Evolutionary conservation across 2,113 vertebrate species (phyloP).

Genomic region (Edolisoma coerulescens): DNA sequence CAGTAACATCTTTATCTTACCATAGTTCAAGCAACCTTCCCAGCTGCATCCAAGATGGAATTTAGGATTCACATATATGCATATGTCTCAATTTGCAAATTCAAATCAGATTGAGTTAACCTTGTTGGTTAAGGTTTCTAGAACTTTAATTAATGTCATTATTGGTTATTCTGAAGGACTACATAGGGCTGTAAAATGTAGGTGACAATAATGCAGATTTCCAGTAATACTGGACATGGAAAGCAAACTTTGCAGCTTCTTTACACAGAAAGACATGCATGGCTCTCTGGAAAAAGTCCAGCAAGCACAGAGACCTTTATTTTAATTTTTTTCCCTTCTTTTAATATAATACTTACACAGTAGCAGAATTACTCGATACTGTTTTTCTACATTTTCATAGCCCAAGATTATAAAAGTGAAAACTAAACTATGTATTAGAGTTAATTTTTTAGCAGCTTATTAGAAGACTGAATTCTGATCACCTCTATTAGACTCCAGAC

Average conservation of each 20-base stretch:
- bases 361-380: neutral
- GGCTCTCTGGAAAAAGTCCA: neutral
- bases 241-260: neutral
- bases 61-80: neutral
- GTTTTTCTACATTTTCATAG: conserved; percentile 51
- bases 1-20: neutral
- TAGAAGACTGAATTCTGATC: conserved; percentile 73
- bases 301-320: neutral
- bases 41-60: neutral
- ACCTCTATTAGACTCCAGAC: conserved; percentile 84
- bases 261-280: neutral
- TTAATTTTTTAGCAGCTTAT: conserved; percentile 71
- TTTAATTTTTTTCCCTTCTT: neutral
- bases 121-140: conserved; percentile 42
- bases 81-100: neutral
- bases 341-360: neutral
- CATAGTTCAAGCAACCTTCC: neutral
- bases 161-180: conserved; percentile 51
- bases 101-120: conserved; percentile 40
- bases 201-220: neutral
- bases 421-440: conserved; percentile 42
- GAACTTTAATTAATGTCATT: conserved; percentile 33
- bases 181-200: conserved; percentile 68
- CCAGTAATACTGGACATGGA: neutral
- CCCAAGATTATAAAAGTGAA: conserved; percentile 2